Evolutionary conservation across 2,888 invertebrate genomes (phyloP).

Genomic region (Priocnemis perturbator): DNA sequence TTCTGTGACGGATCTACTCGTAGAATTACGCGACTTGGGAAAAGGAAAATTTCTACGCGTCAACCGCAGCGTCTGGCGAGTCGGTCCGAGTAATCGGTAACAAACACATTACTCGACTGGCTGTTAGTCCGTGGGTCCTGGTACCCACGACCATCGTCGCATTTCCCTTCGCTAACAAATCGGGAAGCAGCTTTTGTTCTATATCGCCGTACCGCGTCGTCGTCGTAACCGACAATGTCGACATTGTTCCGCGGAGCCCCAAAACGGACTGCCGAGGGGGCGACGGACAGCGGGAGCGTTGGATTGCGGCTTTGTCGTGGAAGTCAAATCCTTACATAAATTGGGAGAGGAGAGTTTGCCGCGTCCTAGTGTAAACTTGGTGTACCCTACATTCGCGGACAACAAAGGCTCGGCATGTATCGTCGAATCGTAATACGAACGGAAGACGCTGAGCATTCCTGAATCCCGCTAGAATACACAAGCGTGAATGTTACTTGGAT

Average conservation of each 20-base stretch:
- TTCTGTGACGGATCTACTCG: no score
- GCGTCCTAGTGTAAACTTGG: conserved; percentile 28
- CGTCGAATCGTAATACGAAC: conserved; percentile 2
- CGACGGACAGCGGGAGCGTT: conserved; percentile 8
- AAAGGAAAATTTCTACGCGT: no score
- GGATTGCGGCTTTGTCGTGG: conserved; percentile 44
- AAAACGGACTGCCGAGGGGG: background rate
- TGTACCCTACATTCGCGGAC: conserved; percentile 7
- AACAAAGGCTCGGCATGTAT: conserved; percentile 1
- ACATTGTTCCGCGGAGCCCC: conserved; percentile 36
- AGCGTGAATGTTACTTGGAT: no score
- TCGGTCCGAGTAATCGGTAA: conserved; percentile 46
- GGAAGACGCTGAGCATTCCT: no score
- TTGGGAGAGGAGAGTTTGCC: conserved; percentile 42
- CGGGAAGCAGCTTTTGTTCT: conserved; percentile 47
- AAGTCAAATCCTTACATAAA: conserved; percentile 49
- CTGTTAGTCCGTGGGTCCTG: conserved; percentile 41
- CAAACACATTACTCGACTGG: conserved; percentile 47
- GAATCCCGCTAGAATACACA: no score
- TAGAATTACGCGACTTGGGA: no score
- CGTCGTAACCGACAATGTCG: conserved; percentile 36
- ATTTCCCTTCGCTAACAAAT: conserved; percentile 45
- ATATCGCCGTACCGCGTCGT: conserved; percentile 6
- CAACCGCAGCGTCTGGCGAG: no score
- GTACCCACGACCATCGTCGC: conserved; percentile 15